Conservation (phyloP, 2,113 vertebrate species). For the Pseudopodoces humilis region DNA sequence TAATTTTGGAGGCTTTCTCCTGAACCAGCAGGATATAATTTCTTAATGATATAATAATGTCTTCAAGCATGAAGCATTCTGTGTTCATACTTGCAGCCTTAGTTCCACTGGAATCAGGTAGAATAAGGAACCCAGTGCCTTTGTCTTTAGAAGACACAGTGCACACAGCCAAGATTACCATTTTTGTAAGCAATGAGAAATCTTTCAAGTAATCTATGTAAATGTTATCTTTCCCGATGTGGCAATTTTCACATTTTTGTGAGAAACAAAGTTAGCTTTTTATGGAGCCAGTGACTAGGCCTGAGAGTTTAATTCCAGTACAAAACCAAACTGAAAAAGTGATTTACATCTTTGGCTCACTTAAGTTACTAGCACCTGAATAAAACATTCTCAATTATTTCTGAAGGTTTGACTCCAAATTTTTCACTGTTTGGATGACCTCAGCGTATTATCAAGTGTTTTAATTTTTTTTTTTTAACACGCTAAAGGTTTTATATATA, state of each 20-base stretch:
- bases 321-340: neutral
- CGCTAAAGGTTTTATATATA: neutral
- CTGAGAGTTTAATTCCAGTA: neutral
- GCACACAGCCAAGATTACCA: neutral
- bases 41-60: neutral
- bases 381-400: neutral
- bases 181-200: neutral
- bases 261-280: neutral
- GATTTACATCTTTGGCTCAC: neutral
- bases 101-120: neutral
- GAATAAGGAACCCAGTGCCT: neutral
- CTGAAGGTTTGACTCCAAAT: neutral
- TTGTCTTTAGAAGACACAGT: neutral
- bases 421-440: neutral
- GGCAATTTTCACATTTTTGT: neutral
- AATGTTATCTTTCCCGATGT: neutral
- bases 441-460: neutral
- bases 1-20: neutral
- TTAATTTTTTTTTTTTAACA: neutral
- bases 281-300: neutral
- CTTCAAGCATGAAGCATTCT: neutral
- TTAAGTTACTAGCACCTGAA: neutral
- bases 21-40: neutral
- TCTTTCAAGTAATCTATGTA: neutral
- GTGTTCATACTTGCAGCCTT: neutral